These are phyloP conservation scores for Falco peregrinus DNA, from an alignment of 2,797 vertebrate species.

Conservation along the genomic window DNA sequence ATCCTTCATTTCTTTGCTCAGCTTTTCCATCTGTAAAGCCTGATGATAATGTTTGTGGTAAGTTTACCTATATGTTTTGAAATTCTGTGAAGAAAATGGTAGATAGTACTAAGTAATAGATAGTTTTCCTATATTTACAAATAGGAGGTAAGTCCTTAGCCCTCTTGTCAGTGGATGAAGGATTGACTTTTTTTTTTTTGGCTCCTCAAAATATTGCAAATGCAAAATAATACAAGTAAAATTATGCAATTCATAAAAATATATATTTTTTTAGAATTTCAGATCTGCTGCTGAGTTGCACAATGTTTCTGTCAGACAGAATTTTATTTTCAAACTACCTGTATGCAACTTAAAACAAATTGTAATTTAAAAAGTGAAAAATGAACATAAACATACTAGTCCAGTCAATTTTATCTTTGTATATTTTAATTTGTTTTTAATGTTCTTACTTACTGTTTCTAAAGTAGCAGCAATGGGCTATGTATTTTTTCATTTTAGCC, in stretches of 20 bases:
- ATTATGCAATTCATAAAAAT: not conserved
- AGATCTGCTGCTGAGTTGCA: not conserved
- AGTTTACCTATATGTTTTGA: not conserved
- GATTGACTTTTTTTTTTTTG: fast-evolving
- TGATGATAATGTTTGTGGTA: not conserved
- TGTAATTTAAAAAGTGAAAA: not conserved
- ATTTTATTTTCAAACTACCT: not conserved
- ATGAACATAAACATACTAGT: not conserved
- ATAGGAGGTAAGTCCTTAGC: not conserved
- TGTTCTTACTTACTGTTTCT: not conserved
- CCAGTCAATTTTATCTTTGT: not conserved
- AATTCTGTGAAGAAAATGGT: not conserved
- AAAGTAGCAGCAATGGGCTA: not conserved
- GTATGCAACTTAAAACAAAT: not conserved
- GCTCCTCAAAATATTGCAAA: not conserved
- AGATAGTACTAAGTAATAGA: not conserved
- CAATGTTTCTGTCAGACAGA: not conserved
- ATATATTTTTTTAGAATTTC: not conserved
- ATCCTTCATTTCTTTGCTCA: not conserved
- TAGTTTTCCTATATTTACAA: not conserved
- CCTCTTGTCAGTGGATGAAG: not conserved
- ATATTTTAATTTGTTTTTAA: not conserved
- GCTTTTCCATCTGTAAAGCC: not conserved
- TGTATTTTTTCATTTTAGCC: not conserved
- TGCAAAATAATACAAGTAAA: not conserved